Evolutionary conservation across 2,113 vertebrate species (phyloP).

Genomic region (Pogonocichla stellata): DNA sequence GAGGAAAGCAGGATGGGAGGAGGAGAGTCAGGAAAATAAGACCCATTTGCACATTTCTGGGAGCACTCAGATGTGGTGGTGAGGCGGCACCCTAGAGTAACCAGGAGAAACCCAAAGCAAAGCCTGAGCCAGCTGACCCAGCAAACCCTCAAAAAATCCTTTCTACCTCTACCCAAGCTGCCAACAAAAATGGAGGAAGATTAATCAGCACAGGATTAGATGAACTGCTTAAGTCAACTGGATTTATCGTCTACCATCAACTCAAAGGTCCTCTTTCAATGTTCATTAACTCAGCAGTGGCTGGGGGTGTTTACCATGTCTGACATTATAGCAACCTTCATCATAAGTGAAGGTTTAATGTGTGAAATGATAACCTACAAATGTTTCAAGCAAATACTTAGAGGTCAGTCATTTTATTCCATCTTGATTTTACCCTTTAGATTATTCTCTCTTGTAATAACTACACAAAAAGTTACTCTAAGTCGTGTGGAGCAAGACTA

Average conservation of each 20-base stretch:
- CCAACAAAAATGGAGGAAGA: not conserved
- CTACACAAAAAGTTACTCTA: rapidly evolving
- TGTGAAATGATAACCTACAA: not conserved
- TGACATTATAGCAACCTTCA: not conserved
- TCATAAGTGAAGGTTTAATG: not conserved
- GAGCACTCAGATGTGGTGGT: not conserved
- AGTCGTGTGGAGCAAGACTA: not conserved
- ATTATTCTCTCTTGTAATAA: not conserved
- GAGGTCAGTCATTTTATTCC: not conserved
- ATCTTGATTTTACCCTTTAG: not conserved
- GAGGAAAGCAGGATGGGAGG: not conserved
- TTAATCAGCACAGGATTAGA: not conserved
- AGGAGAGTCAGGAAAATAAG: not conserved
- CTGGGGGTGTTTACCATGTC: not conserved
- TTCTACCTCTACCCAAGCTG: not conserved
- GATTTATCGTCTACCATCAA: not conserved
- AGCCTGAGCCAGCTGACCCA: not conserved
- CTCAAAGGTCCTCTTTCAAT: not conserved
- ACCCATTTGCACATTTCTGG: not conserved
- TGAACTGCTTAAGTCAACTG: not conserved
- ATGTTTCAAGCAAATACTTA: not conserved
- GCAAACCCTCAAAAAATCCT: not conserved
- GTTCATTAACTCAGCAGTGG: not conserved
- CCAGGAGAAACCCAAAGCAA: not conserved
- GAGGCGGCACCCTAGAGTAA: not conserved